phyloP scores from a whole-genome alignment of 2,888 invertebrate species.

The Gortyna flavago region DNA sequence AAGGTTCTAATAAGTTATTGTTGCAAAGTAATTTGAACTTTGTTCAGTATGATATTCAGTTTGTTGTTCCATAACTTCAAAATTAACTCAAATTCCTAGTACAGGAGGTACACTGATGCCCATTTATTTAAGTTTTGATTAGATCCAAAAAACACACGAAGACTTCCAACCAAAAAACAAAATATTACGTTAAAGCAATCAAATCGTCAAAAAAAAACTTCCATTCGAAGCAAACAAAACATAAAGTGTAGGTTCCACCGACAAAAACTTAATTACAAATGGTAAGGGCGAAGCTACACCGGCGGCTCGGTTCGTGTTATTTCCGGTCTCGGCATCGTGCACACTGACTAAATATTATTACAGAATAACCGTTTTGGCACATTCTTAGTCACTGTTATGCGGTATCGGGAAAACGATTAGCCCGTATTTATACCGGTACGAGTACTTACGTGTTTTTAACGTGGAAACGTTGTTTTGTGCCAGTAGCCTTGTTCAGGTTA shows the following conservation, averaged over 20 bases:
- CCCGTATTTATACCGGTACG: conserved; percentile 39
- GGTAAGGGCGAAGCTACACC: conserved; percentile 50
- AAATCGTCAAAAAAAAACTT: conserved; percentile 29
- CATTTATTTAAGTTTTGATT: background rate
- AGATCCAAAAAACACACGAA: background rate
- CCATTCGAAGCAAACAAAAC: conserved; percentile 33
- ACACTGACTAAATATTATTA: conserved; percentile 62
- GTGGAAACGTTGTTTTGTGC: conserved; percentile 24
- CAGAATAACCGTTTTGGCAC: conserved; percentile 46
- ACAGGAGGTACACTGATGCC: background rate
- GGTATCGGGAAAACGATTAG: conserved; percentile 58
- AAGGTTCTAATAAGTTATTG: background rate
- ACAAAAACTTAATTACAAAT: conserved; percentile 66
- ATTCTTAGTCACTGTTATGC: conserved; percentile 50
- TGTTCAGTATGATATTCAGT: background rate
- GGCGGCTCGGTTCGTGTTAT: conserved; percentile 52
- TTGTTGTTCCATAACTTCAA: background rate
- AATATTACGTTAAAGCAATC: background rate
- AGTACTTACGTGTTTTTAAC: conserved; percentile 32
- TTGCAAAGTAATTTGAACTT: background rate
- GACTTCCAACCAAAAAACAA: background rate
- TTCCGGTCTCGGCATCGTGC: conserved; percentile 54
- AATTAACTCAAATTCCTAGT: background rate
- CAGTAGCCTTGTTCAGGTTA: background rate
- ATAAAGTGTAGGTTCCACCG: conserved; percentile 46